phyloP scores from a whole-genome alignment of 1,140 invertebrate species.

The Carposina sasakii region DNA sequence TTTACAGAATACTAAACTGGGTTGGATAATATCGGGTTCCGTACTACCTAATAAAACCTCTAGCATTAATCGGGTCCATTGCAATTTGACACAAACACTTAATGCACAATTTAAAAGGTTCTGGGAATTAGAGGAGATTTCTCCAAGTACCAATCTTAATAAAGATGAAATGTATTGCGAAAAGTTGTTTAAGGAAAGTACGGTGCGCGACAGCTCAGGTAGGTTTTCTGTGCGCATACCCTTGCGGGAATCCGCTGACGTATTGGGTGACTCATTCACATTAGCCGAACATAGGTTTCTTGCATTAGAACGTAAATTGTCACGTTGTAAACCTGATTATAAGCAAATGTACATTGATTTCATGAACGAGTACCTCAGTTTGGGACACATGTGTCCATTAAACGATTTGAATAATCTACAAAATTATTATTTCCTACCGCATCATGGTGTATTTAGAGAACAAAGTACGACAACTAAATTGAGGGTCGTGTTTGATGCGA shows the following conservation, averaged over 20 bases:
- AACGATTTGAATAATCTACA: not conserved
- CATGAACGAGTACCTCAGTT: constrained; percentile 1
- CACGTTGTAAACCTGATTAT: constrained; percentile 7
- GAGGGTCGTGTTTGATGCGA: not conserved
- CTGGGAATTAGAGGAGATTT: constrained; percentile 3
- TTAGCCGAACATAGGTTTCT: not conserved
- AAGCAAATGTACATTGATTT: constrained; percentile 1
- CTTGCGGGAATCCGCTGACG: not conserved
- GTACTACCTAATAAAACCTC: not conserved
- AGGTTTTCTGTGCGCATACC: constrained; percentile 23
- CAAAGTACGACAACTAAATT: not conserved
- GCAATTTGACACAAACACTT: constrained; percentile 12
- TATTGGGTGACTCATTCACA: not conserved
- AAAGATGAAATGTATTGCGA: constrained; percentile 29
- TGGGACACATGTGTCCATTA: not conserved
- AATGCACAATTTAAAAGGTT: constrained; percentile 2
- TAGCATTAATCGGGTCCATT: constrained; percentile 7
- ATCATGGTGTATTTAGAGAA: not conserved
- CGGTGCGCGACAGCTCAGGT: constrained; percentile 20
- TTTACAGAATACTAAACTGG: constrained; percentile 6
- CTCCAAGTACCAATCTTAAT: not conserved
- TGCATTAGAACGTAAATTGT: not conserved
- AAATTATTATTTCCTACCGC: not conserved
- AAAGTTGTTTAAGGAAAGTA: constrained; percentile 25
- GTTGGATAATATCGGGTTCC: constrained; percentile 9